Evolutionary conservation across 1,140 invertebrate species (phyloP).

Genomic region (Cyphomyrmex costatus): DNA sequence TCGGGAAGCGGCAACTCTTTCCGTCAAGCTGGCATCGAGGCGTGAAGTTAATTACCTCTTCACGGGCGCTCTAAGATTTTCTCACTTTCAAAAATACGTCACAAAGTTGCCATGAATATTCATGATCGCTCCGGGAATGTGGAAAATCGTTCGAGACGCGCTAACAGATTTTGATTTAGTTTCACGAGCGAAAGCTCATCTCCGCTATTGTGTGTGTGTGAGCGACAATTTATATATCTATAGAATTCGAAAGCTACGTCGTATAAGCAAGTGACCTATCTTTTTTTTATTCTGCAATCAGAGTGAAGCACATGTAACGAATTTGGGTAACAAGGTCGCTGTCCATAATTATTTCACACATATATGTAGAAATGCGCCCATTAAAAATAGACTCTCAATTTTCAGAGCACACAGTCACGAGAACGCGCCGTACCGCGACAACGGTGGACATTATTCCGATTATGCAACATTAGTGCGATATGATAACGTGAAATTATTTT

Average conservation of each 20-base stretch:
- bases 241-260: neutral
- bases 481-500: constrained; percentile 50
- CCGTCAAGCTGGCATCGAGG: constrained; percentile 13
- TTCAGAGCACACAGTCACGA: neutral
- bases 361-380: neutral
- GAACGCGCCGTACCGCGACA: neutral
- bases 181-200: constrained; percentile 14
- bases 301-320: neutral
- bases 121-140: constrained; percentile 35
- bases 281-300: constrained; percentile 23
- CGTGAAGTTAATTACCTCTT: constrained; percentile 48
- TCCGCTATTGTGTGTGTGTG: neutral
- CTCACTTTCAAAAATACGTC: constrained; percentile 39
- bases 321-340: constrained; percentile 20
- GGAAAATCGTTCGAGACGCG: constrained; percentile 41
- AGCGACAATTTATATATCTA: neutral
- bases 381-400: constrained; percentile 55
- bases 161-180: constrained; percentile 49
- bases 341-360: constrained; percentile 33
- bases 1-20: constrained; percentile 33
- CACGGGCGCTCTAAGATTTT: constrained; percentile 39
- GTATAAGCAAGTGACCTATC: neutral
- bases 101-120: constrained; percentile 51
- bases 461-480: constrained; percentile 27
- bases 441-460: constrained; percentile 22